Conservation (phyloP, 2,888 invertebrate species). For the Lasioglossum figueresi region DNA sequence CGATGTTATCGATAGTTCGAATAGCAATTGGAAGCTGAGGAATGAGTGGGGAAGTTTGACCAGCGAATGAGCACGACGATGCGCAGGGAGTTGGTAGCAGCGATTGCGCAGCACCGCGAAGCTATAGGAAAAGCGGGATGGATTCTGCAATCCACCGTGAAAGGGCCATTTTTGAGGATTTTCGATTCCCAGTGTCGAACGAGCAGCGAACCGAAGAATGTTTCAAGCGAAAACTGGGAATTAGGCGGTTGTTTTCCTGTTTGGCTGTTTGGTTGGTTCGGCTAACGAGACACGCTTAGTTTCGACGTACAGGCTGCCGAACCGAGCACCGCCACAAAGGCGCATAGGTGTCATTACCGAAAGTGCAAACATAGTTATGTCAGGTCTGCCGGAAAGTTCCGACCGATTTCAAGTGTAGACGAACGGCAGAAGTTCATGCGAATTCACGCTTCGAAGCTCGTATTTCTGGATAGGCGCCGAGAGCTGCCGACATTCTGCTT, state of each 20-base stretch:
- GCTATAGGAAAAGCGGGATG: neutral
- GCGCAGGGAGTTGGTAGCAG: neutral
- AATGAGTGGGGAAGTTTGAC: neutral
- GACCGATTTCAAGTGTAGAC: neutral
- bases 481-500: neutral
- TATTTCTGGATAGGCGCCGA: neutral
- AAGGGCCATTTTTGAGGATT: neutral
- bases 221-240: neutral
- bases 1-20: conserved; percentile 9
- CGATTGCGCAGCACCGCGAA: neutral
- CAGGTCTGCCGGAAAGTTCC: conserved; percentile 15
- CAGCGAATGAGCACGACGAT: conserved; percentile 7
- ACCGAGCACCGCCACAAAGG: neutral
- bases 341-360: neutral
- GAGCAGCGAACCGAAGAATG: neutral
- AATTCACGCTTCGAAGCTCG: neutral
- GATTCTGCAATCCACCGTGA: neutral
- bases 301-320: neutral
- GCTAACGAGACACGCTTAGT: neutral
- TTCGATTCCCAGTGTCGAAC: conserved; percentile 22
- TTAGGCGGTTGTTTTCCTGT: neutral
- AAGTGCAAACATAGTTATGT: neutral
- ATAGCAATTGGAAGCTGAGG: neutral
- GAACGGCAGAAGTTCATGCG: neutral
- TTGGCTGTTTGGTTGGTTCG: too few relatives aligned